A percentile compares a stretch with the other conserved stretches of the same genome.
Evolutionary conservation across 2,888 invertebrate genomes (phyloP).

Genomic region (Yponomeuta cagnagella): DNA sequence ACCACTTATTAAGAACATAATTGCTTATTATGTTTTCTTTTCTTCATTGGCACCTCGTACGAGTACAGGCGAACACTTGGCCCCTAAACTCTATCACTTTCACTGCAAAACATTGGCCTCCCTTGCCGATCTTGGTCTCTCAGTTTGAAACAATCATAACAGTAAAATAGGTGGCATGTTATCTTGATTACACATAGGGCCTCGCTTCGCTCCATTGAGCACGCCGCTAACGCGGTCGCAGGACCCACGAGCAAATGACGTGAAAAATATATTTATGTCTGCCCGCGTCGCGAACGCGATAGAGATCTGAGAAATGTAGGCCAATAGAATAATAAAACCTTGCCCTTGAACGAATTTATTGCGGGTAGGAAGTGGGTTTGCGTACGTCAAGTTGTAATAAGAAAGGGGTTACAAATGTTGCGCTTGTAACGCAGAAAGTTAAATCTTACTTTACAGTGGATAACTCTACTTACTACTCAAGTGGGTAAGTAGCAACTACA

Average conservation of each 20-base stretch:
- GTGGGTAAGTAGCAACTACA: no score
- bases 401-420: neutral
- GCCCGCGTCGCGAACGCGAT: constrained; percentile 19
- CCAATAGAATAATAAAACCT: neutral
- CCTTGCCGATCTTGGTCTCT: neutral
- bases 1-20: no score
- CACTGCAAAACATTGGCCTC: neutral
- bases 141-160: constrained; percentile 38
- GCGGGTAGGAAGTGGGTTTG: neutral
- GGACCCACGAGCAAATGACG: constrained; percentile 59
- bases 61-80: no score
- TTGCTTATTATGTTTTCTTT: no score
- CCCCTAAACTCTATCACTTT: neutral
- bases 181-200: constrained; percentile 67
- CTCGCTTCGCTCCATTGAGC: constrained; percentile 65
- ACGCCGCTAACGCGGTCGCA: constrained; percentile 37
- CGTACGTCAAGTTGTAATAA: neutral
- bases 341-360: constrained; percentile 1
- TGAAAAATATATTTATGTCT: constrained; percentile 50
- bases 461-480: no score
- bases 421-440: neutral
- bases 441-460: neutral
- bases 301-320: constrained; percentile 1
- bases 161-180: constrained; percentile 54
- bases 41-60: no score